Evolutionary conservation across 1,140 invertebrate genomes (phyloP), one percentile per base, ranked within the genome.

Genomic region (Mya arenaria): DNA sequence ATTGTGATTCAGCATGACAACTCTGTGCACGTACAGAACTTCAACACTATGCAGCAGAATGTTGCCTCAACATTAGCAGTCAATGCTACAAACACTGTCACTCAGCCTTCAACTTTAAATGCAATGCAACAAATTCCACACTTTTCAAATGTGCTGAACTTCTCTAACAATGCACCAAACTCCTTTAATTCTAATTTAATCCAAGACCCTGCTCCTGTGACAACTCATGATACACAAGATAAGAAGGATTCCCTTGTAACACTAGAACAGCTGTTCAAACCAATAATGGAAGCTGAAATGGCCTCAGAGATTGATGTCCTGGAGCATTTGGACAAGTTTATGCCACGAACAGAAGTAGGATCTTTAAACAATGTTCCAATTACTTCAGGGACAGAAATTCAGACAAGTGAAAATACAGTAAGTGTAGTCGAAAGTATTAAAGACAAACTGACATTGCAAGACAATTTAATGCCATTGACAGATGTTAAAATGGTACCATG

Each of bases 261-360:
- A 63, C 63, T 75, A 63, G 73, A 63, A 41, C 56, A 75, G 62
- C 58, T 75, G 37, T 75, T 56, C 62, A 37, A 58, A 48, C 58
- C 73, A 44, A 75, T 75, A 15, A 63, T 63, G 41, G 73, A 75
- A 52, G 36, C 56, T 32, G 73, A 63, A 65, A 30, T 75, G 39
- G 58, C 55, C 30, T 23, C 36, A 28, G 37, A 25, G 13, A 52
- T 52, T 3, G 48, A 52, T 52, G 19, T 52, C 17, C 48, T 52
- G 48, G n/a, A n/a, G n/a, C n/a, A n/a, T n/a, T n/a, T n/a, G n/a
- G n/a, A n/a, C n/a, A n/a, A n/a, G n/a, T n/a, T n/a, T n/a, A n/a
- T n/a, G n/a, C n/a, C n/a, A n/a, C n/a, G n/a, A n/a, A n/a, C n/a
- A n/a, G n/a, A n/a, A n/a, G n/a, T n/a, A n/a, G n/a, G n/a, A n/a